Percentiles rank a stretch among this genome's conserved stretches.
Evolutionary conservation across 2,113 vertebrate species (phyloP).

Genomic region (Dryoscopus gambensis): DNA sequence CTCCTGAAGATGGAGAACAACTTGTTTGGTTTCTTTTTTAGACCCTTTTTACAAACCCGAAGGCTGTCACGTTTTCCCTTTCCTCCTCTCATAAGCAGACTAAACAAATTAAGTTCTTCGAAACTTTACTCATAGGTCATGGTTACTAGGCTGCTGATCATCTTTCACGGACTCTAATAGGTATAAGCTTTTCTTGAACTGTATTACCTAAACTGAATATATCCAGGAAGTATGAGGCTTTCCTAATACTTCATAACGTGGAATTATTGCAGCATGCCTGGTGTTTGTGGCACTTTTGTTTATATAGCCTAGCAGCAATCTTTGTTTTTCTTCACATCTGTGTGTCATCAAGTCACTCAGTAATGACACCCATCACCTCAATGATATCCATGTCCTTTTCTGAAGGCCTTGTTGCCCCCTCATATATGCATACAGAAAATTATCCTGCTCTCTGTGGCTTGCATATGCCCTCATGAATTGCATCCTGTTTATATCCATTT

Average conservation of each 20-base stretch:
- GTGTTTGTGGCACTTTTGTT: background rate
- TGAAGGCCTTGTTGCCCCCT: background rate
- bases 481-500: constrained; percentile 9
- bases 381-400: background rate
- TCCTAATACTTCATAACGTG: background rate
- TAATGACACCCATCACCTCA: background rate
- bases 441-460: background rate
- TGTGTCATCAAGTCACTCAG: background rate
- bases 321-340: background rate
- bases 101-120: background rate
- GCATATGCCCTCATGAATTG: background rate
- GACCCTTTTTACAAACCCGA: background rate
- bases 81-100: background rate
- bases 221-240: background rate
- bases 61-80: background rate
- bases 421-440: background rate
- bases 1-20: background rate
- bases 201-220: background rate
- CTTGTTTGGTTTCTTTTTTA: background rate
- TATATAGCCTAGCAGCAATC: background rate
- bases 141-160: background rate
- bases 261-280: background rate
- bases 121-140: background rate
- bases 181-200: background rate
- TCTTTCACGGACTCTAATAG: background rate